phyloP scores from a whole-genome alignment of 2,113 vertebrate genomes.

The Pedetes capensis region DNA sequence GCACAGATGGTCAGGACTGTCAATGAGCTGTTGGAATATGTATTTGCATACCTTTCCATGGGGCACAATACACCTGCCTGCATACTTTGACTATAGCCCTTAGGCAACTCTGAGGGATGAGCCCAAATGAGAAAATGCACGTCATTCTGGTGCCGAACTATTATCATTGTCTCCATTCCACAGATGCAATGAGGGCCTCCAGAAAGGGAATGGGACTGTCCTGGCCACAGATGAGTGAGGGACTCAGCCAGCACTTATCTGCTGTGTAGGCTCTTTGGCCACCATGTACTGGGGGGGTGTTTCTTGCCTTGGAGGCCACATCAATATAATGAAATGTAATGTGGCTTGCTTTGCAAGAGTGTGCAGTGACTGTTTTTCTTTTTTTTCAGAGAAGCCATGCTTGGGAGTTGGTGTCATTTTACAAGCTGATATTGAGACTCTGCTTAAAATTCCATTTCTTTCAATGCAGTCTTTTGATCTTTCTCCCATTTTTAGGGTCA shows the following conservation, averaged over 20 bases:
- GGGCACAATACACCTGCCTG: neutral
- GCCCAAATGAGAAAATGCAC: too few relatives aligned
- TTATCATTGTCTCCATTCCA: neutral
- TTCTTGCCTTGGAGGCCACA: neutral
- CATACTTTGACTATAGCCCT: neutral
- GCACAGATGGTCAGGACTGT: too few relatives aligned
- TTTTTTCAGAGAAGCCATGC: neutral
- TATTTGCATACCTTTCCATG: neutral
- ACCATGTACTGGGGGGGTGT: fast-evolving
- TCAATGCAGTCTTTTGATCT: neutral
- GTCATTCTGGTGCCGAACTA: too few relatives aligned
- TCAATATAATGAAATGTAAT: neutral
- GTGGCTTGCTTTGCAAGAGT: neutral
- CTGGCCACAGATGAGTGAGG: neutral
- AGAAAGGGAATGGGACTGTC: neutral
- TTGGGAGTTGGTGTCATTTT: neutral
- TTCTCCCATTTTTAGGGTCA: neutral
- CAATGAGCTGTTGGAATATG: too few relatives aligned
- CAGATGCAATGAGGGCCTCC: neutral
- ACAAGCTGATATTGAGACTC: neutral
- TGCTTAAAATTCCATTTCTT: slow-evolving; percentile 49
- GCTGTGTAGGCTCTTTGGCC: neutral
- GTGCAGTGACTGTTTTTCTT: neutral
- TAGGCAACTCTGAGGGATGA: neutral
- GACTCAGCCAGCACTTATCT: neutral